Evolutionary conservation across 2,113 vertebrate genomes (phyloP).

Genomic region (Lepisosteus oculatus): DNA sequence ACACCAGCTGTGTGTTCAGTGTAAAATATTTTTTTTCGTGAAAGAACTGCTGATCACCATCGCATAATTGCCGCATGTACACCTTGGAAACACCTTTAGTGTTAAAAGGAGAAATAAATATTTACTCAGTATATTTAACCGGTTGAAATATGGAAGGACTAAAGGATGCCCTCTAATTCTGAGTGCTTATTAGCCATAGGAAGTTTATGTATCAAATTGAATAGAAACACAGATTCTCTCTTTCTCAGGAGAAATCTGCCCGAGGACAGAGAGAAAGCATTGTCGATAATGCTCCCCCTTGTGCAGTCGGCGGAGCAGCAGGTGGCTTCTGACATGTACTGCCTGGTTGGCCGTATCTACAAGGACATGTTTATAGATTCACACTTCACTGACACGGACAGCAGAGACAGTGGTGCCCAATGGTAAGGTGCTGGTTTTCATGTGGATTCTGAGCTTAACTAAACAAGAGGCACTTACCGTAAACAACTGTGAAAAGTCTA

Average conservation of each 20-base stretch:
- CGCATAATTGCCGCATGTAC: too few species aligned
- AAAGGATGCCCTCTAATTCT: too few species aligned
- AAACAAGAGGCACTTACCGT: not conserved
- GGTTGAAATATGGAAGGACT: too few species aligned
- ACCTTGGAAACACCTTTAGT: too few species aligned
- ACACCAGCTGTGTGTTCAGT: too few species aligned
- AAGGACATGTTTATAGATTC: conserved; percentile 96
- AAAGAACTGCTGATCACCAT: too few species aligned
- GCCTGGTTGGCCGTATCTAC: conserved; percentile 92
- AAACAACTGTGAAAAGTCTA: not conserved
- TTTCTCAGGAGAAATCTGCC: conserved; percentile 81
- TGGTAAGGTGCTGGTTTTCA: conserved; percentile 68
- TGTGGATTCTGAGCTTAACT: not conserved
- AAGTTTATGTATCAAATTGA: too few species aligned
- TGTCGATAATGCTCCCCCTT: conserved; percentile 91
- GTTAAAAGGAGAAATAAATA: too few species aligned
- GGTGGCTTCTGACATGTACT: conserved; percentile 95
- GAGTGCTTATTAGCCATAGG: too few species aligned
- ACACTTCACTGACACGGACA: conserved; percentile 80
- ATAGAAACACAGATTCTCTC: not conserved
- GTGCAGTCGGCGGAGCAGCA: conserved; percentile 80
- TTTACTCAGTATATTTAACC: too few species aligned
- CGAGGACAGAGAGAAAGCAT: conserved; percentile 85
- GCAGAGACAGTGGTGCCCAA: conserved; percentile 78
- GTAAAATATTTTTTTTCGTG: too few species aligned